Evolutionary conservation across 2,113 vertebrate genomes (phyloP), one percentile per base, ranked within the genome.

Genomic region (Microtus pennsylvanicus): DNA sequence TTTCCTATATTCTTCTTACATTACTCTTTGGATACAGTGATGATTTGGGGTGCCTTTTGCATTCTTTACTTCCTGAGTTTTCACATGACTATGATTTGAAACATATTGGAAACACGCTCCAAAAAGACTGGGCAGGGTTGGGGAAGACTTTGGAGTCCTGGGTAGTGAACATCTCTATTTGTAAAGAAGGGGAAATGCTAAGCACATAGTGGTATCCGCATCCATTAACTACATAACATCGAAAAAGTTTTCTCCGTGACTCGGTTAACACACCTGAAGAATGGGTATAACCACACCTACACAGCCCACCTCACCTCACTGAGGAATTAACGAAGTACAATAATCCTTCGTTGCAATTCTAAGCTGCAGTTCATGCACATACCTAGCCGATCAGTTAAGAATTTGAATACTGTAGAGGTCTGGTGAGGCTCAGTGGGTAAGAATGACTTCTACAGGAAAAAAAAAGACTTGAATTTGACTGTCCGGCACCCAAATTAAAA

Each of bases 21-120:
- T 76, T 90, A 88, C 55, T 67, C 90, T 92, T 97, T 72, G 70
- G 38, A 94, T 17, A 90, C 38, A 94, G 94, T 70, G 4, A 92
- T 77, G 61, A 26, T 85, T 97, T 72, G 50, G 87, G 92, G 93
- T 94, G 69, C 14, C 61, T 92, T 92, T 85, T 61, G 42, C 17
- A 75, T 52, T 77, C 65, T 94, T 89, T 69, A 58, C 93, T 94
- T 42, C 80, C 45, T 87, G 91, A 95, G n/a, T 85, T 85, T 94
- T 90, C 14, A 89, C 72, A 82, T 74, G 89, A 82, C 12, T 4
- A 87, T 42, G 24, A 83, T 52, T 78, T 78, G 30, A 78, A 33
- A 78, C 28, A 50, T 8, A 78, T 10, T 42, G 42, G 42, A 93
- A 75, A 65, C 24, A 87, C 72, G 87, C 92, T 97, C 61, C 24